A percentile compares a stretch with the other conserved stretches of the same genome.
Conservation (phyloP, 2,797 vertebrate genomes). For the Acipenser ruthenus region DNA sequence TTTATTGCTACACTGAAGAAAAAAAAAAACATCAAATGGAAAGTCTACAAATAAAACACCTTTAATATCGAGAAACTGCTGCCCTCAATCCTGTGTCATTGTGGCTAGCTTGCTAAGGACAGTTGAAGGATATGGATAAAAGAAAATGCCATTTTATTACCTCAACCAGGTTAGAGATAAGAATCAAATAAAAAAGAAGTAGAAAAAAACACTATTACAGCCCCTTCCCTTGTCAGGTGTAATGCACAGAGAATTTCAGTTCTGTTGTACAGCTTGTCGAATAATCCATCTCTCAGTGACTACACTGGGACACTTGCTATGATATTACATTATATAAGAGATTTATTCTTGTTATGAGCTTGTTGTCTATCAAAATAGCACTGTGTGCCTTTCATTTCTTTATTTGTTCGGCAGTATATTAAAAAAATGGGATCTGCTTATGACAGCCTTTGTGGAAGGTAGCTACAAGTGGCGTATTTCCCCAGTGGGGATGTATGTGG, state of each 20-base stretch:
- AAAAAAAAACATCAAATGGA: no score
- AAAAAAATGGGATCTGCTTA: slow-evolving; percentile 25
- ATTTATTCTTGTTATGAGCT: slow-evolving; percentile 46
- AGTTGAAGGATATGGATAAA: no score
- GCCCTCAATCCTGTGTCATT: no score
- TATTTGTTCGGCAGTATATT: slow-evolving; percentile 47
- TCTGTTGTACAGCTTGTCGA: slow-evolving; percentile 32
- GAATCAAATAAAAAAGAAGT: no score
- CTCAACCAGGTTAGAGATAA: no score
- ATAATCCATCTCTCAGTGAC: slow-evolving; percentile 36
- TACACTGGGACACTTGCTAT: slow-evolving; percentile 32
- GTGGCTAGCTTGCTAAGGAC: no score
- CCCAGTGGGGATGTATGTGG: slow-evolving; percentile 43
- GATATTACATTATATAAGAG: slow-evolving; percentile 44
- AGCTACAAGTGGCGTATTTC: slow-evolving; percentile 54
- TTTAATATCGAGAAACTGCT: no score
- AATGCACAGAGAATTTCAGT: slow-evolving; percentile 23
- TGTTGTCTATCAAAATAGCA: slow-evolving; percentile 43
- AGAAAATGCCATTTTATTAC: no score
- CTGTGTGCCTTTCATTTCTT: slow-evolving; percentile 29
- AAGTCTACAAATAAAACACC: no score
- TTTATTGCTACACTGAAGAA: no score
- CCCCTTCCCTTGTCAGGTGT: no score
- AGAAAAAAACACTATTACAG: slow-evolving; percentile 9
- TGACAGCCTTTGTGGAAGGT: slow-evolving; percentile 43